These are phyloP conservation scores for Eptesicus fuscus DNA, from an alignment of 2,113 vertebrate genomes.

Conservation along the genomic window DNA sequence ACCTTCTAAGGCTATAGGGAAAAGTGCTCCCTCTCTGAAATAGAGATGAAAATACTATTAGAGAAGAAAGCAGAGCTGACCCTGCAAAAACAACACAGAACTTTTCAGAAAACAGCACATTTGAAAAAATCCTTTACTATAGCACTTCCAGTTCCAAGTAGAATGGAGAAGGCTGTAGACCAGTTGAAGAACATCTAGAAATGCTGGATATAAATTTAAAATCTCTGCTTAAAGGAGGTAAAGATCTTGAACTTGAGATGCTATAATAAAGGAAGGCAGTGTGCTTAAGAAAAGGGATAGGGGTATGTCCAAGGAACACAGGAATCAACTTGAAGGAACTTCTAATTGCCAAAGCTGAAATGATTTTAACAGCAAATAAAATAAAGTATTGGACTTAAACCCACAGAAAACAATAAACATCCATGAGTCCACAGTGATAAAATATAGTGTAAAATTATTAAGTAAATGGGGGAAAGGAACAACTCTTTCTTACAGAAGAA, in stretches of 20 bases:
- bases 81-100: background rate
- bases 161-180: background rate
- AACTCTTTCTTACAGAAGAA: background rate
- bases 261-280: background rate
- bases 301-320: background rate
- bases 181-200: slow-evolving; percentile 24
- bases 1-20: background rate
- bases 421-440: background rate
- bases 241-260: background rate
- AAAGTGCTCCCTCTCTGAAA: background rate
- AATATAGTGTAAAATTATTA: slow-evolving; percentile 2
- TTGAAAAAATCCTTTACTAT: background rate
- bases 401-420: background rate
- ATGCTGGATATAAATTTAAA: background rate
- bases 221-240: background rate
- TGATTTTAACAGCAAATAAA: background rate
- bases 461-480: background rate
- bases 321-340: background rate
- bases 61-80: background rate
- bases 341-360: background rate
- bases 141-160: background rate
- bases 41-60: background rate
- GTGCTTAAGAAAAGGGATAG: background rate
- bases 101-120: background rate
- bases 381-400: background rate